These are phyloP conservation scores for Gallinago nigripennis DNA, from an alignment of 2,797 vertebrate species.

Conservation along the genomic window DNA sequence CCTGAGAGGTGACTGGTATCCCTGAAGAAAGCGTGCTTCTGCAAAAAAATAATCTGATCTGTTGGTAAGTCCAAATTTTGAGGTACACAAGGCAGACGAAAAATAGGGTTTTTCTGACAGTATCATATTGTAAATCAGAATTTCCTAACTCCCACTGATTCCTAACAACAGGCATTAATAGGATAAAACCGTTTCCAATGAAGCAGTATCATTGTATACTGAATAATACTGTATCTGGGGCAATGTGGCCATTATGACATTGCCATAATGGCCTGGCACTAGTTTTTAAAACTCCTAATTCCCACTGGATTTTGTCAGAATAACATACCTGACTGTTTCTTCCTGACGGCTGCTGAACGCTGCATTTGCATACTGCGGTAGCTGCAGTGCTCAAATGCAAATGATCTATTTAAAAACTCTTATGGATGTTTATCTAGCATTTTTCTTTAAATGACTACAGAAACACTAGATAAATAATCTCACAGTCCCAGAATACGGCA, in stretches of 20 bases:
- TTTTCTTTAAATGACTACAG: background rate
- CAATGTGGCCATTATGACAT: background rate
- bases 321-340: fast-evolving
- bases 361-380: background rate
- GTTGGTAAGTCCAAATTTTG: background rate
- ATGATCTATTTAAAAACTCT: background rate
- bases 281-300: background rate
- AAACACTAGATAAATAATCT: background rate
- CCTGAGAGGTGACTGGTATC: background rate
- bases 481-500: background rate
- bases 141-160: background rate
- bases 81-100: background rate
- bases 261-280: background rate
- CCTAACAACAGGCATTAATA: background rate
- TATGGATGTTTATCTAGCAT: background rate
- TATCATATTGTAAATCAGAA: background rate
- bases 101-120: background rate
- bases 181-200: background rate
- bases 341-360: background rate
- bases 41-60: background rate
- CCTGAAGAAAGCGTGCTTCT: background rate
- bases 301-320: background rate
- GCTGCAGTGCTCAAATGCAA: background rate
- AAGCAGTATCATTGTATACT: background rate
- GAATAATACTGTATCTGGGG: background rate